phyloP scores from a whole-genome alignment of 2,888 invertebrate species.

The Pyrrhia umbra region DNA sequence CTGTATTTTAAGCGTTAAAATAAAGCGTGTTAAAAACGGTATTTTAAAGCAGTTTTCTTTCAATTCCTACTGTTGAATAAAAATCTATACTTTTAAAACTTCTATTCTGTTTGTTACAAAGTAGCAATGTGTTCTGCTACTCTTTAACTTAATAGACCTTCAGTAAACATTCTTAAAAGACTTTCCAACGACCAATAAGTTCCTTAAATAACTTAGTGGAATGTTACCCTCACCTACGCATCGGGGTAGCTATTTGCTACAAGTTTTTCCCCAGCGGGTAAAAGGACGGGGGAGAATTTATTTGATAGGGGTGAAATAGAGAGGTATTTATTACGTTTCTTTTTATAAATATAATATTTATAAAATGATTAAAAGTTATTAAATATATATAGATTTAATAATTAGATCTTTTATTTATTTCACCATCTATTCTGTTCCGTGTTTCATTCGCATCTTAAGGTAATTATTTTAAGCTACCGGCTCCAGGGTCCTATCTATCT shows the following conservation, averaged over 20 bases:
- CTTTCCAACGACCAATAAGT: slow-evolving; percentile 5
- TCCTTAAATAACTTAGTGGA: slow-evolving; percentile 44
- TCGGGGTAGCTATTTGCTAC: slow-evolving; percentile 11
- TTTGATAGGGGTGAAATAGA: slow-evolving; percentile 42
- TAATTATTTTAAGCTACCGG: too few species aligned
- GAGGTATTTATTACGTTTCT: slow-evolving; percentile 20
- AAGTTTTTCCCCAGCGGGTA: slow-evolving; percentile 26
- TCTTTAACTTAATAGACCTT: slow-evolving; percentile 9
- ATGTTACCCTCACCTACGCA: slow-evolving; percentile 43
- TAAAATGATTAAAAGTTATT: neutral
- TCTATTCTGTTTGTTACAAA: too few species aligned
- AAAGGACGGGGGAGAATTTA: slow-evolving; percentile 31
- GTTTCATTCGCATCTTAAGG: too few species aligned
- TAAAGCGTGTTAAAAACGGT: too few species aligned
- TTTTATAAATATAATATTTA: slow-evolving; percentile 7
- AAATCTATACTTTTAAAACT: too few species aligned
- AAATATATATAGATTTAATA: neutral
- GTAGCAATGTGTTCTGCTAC: too few species aligned
- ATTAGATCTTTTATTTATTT: neutral
- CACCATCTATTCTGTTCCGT: too few species aligned
- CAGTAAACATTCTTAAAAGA: slow-evolving; percentile 22
- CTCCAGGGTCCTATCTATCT: too few species aligned
- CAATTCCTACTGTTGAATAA: too few species aligned
- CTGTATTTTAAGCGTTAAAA: too few species aligned
- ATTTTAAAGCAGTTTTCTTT: too few species aligned